A percentile compares a stretch with the other conserved stretches of the same genome.
phyloP scores from a whole-genome alignment of 2,113 vertebrate species.

The Periophthalmus modestus region DNA sequence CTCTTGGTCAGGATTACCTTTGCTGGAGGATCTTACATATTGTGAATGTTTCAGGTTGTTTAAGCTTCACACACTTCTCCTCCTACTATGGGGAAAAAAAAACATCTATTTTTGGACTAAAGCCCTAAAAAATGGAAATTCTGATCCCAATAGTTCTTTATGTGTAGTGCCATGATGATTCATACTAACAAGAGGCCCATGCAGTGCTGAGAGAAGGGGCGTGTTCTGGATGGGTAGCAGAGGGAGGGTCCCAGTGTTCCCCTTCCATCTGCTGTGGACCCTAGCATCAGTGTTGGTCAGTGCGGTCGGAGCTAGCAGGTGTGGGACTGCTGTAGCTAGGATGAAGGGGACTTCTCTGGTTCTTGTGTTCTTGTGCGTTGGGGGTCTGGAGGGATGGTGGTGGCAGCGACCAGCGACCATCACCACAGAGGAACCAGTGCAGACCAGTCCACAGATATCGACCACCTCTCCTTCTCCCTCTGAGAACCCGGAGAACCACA shows the following conservation, averaged over 20 bases:
- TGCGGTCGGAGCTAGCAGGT: neutral
- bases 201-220: neutral
- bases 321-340: constrained; percentile 47
- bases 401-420: constrained; percentile 12
- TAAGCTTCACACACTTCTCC: neutral
- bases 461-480: neutral
- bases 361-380: constrained; percentile 41
- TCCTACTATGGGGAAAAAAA: neutral
- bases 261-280: neutral
- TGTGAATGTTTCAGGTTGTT: neutral
- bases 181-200: neutral
- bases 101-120: neutral
- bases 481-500: constrained; percentile 36
- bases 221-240: constrained; percentile 1
- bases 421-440: neutral
- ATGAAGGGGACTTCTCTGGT: constrained; percentile 34
- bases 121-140: neutral
- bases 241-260: neutral
- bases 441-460: neutral
- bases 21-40: too few relatives aligned
- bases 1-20: too few relatives aligned
- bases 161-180: constrained; percentile 1
- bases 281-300: neutral
- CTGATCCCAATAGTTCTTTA: constrained; percentile 2
- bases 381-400: constrained; percentile 55